Conservation (phyloP, 30 jellyfish, hydroid and myxozoan species). For the Hydractinia symbiolongicarpus region DNA sequence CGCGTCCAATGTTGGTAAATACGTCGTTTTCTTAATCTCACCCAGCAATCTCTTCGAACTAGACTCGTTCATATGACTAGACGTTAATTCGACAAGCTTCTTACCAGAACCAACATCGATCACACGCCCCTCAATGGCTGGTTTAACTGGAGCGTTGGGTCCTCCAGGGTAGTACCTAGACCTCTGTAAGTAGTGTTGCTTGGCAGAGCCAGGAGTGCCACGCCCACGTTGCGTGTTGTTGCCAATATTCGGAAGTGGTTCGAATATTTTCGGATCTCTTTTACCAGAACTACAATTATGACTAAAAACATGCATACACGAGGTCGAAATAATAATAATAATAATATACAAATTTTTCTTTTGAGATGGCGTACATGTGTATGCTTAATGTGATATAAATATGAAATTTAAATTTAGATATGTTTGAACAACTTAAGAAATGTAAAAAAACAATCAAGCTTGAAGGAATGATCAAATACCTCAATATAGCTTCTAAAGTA, state of each 20-base stretch:
- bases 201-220: slow-evolving; percentile 63
- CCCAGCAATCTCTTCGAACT: slow-evolving; percentile 44
- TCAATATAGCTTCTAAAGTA: too few species aligned
- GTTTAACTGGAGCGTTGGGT: slow-evolving; percentile 63
- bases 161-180: slow-evolving; percentile 96
- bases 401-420: background rate
- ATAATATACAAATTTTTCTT: too few species aligned
- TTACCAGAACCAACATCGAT: slow-evolving; percentile 86
- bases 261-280: background rate
- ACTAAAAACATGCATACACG: background rate
- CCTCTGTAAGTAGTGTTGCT: slow-evolving; percentile 79
- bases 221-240: background rate
- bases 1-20: slow-evolving; percentile 64
- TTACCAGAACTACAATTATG: slow-evolving; percentile 20
- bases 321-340: background rate
- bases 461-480: too few species aligned
- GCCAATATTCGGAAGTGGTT: slow-evolving; percentile 32
- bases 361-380: background rate
- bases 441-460: background rate
- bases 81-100: slow-evolving; percentile 85
- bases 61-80: slow-evolving; percentile 62
- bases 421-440: background rate
- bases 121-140: slow-evolving; percentile 78
- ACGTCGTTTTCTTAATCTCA: slow-evolving; percentile 36
- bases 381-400: background rate